phyloP scores from a whole-genome alignment of 2,888 invertebrate genomes.

The Rugalucina vietnamica region DNA sequence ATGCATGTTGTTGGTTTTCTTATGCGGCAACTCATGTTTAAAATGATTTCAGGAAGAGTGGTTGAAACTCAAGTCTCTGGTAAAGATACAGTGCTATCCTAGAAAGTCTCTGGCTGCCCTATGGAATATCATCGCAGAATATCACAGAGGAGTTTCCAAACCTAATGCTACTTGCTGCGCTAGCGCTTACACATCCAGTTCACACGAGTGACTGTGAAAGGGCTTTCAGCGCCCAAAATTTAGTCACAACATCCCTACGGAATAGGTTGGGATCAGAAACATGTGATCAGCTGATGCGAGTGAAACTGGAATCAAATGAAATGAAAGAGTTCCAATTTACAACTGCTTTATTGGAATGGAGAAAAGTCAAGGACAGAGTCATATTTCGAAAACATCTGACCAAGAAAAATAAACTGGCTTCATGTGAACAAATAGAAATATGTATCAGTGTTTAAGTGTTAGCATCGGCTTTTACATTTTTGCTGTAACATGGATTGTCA shows the following conservation, averaged over 20 bases:
- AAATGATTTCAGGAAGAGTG: constrained; percentile 33
- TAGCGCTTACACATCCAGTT: constrained; percentile 34
- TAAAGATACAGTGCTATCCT: constrained; percentile 27
- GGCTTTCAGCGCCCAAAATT: constrained; percentile 46
- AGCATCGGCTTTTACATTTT: too few relatives aligned
- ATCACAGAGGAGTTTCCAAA: constrained; percentile 44
- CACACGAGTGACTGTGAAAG: constrained; percentile 55
- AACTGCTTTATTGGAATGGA: too few relatives aligned
- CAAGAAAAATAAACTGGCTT: too few relatives aligned
- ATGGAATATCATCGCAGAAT: constrained; percentile 35
- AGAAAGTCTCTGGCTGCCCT: constrained; percentile 20
- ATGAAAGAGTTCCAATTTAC: constrained; percentile 26
- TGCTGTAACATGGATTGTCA: too few relatives aligned
- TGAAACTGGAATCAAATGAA: constrained; percentile 35
- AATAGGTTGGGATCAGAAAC: constrained; percentile 19
- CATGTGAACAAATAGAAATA: too few relatives aligned
- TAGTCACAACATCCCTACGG: constrained; percentile 31
- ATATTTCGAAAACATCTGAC: too few relatives aligned
- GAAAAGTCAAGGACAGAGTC: too few relatives aligned
- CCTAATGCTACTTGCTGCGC: constrained; percentile 27
- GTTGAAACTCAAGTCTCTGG: constrained; percentile 32
- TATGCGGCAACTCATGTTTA: too few relatives aligned
- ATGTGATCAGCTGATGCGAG: constrained; percentile 41
- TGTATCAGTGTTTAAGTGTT: too few relatives aligned
- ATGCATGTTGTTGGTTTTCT: too few relatives aligned